Conservation (phyloP, 2,888 invertebrate species). For the Melieria omissa region DNA sequence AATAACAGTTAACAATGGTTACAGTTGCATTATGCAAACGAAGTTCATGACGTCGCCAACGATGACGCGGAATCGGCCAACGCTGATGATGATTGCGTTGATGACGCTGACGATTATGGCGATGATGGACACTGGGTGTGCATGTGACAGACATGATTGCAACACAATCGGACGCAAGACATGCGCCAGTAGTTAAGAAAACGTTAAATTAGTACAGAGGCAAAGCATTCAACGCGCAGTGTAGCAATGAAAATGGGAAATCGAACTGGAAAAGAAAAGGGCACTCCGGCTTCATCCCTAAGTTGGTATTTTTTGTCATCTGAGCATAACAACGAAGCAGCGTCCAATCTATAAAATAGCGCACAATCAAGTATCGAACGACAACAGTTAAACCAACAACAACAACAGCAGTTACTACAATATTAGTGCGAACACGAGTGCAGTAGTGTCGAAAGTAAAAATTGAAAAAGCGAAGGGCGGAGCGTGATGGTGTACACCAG, state of each 20-base stretch:
- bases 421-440: no score
- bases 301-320: no score
- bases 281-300: no score
- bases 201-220: constrained; percentile 19
- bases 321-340: no score
- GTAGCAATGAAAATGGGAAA: no score
- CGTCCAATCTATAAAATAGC: no score
- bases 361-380: no score
- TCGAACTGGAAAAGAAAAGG: no score
- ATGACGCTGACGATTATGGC: no score
- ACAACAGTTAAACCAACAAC: not conserved
- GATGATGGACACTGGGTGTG: constrained; percentile 1
- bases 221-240: not conserved
- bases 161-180: constrained; percentile 19
- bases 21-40: constrained; percentile 15
- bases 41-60: not conserved
- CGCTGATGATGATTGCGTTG: no score
- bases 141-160: constrained; percentile 31
- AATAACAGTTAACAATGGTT: not conserved
- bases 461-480: constrained; percentile 45
- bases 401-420: constrained; percentile 24
- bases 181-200: constrained; percentile 21
- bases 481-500: constrained; percentile 40
- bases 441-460: constrained; percentile 44
- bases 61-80: not conserved